phyloP scores from a whole-genome alignment of 2,113 vertebrate genomes.

The Calidris pugnax region DNA sequence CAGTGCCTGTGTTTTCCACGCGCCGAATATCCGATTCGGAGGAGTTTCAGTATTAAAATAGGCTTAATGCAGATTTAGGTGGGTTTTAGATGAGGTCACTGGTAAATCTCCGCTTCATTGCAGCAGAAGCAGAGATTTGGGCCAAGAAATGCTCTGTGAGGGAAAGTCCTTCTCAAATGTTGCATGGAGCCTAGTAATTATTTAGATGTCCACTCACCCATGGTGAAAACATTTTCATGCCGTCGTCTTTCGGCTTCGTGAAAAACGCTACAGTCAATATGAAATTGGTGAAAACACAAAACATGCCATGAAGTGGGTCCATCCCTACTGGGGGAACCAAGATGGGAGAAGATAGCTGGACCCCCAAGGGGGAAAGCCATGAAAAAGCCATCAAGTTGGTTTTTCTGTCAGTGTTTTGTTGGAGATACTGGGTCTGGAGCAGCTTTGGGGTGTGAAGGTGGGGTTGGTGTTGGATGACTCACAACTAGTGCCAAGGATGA shows the following conservation, averaged over 20 bases:
- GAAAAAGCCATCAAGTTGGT: background rate
- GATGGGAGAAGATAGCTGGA: background rate
- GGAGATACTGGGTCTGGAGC: background rate
- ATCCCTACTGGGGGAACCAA: too few relatives aligned
- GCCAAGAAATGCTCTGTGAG: background rate
- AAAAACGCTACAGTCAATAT: fast-evolving
- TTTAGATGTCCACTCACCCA: background rate
- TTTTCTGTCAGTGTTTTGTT: background rate
- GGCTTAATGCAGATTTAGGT: background rate
- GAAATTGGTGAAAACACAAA: background rate
- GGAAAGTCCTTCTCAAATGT: background rate
- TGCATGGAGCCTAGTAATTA: background rate
- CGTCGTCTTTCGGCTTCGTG: fast-evolving
- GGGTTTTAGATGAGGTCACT: background rate
- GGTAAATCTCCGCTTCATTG: background rate
- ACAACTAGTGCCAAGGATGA: background rate
- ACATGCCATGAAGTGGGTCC: background rate
- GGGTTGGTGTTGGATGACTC: background rate
- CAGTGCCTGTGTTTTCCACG: background rate
- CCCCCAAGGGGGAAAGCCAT: fast-evolving
- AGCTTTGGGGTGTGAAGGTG: fast-evolving
- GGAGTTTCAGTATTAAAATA: background rate
- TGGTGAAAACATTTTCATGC: fast-evolving
- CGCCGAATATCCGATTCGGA: fast-evolving
- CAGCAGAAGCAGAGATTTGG: background rate